These are phyloP conservation scores for Sitophilus oryzae DNA, from an alignment of 1,140 invertebrate genomes.

Conservation along the genomic window DNA sequence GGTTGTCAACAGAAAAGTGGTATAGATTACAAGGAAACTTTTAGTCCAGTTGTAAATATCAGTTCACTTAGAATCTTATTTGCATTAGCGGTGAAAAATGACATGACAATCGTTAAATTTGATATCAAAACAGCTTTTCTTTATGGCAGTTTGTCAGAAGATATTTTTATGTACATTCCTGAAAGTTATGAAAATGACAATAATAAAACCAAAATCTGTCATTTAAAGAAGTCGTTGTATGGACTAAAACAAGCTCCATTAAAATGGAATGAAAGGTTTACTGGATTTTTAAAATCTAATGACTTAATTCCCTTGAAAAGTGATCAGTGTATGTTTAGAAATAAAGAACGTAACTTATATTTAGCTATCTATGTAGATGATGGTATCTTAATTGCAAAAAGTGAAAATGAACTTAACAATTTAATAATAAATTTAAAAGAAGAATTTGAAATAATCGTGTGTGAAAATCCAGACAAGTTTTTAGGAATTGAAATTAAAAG, in stretches of 20 bases:
- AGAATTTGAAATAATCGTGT: too few species aligned
- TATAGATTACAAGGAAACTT: conserved; percentile 42
- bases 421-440: too few species aligned
- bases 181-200: conserved; percentile 31
- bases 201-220: conserved; percentile 22
- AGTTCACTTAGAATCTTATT: conserved; percentile 40
- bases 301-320: too few species aligned
- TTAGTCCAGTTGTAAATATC: conserved; percentile 36
- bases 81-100: conserved; percentile 31
- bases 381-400: conserved; percentile 1
- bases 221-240: too few species aligned
- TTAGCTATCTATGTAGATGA: conserved; percentile 9
- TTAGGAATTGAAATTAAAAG: too few species aligned
- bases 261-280: conserved; percentile 15
- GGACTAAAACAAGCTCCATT: conserved; percentile 36
- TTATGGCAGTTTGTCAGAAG: conserved; percentile 43
- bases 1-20: conserved; percentile 41
- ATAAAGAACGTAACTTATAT: background rate
- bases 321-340: conserved; percentile 12
- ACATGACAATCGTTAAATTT: conserved; percentile 32
- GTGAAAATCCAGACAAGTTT: too few species aligned
- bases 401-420: background rate
- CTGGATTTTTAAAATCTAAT: too few species aligned
- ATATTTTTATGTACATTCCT: conserved; percentile 44
- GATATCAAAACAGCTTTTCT: conserved; percentile 46